These are phyloP conservation scores for Amblyraja radiata DNA, from an alignment of 2,797 vertebrate genomes.

Conservation along the genomic window DNA sequence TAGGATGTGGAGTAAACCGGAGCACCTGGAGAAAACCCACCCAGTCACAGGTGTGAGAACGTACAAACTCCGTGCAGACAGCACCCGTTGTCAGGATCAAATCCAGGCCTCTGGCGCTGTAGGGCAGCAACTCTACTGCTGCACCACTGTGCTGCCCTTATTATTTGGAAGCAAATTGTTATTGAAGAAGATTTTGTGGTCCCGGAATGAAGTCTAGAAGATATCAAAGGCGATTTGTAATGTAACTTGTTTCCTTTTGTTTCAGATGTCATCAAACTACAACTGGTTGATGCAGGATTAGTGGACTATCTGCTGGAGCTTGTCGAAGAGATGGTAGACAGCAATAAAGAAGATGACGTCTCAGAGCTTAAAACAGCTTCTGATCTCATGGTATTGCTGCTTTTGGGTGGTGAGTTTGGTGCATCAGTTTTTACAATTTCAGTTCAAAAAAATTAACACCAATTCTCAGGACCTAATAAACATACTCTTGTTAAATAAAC, in stretches of 20 bases:
- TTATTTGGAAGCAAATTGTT: neutral
- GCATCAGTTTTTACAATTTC: neutral
- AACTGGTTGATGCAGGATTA: slow-evolving; percentile 91
- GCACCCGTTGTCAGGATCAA: too few relatives aligned
- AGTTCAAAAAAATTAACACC: neutral
- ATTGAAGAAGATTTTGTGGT: neutral
- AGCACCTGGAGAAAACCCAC: too few relatives aligned
- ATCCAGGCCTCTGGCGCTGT: too few relatives aligned
- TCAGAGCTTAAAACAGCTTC: slow-evolving; percentile 93
- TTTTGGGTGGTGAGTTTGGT: slow-evolving; percentile 75
- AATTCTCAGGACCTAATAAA: neutral
- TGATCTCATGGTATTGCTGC: slow-evolving; percentile 91
- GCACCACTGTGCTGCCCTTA: neutral
- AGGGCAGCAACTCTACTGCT: too few relatives aligned
- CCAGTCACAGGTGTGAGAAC: too few relatives aligned
- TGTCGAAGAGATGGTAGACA: slow-evolving; percentile 84
- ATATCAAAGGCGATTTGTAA: neutral
- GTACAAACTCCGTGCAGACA: too few relatives aligned
- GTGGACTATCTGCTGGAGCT: slow-evolving; percentile 92
- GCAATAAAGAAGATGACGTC: slow-evolving; percentile 84
- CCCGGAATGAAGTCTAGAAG: neutral
- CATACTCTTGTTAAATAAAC: neutral
- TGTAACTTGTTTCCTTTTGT: slow-evolving; percentile 37
- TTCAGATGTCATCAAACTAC: slow-evolving; percentile 89
- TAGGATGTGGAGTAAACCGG: too few relatives aligned